Percentiles rank a stretch among this genome's conserved stretches.
These are phyloP conservation scores for Trinectes maculatus DNA, from an alignment of 2,113 vertebrate species.

Conservation along the genomic window DNA sequence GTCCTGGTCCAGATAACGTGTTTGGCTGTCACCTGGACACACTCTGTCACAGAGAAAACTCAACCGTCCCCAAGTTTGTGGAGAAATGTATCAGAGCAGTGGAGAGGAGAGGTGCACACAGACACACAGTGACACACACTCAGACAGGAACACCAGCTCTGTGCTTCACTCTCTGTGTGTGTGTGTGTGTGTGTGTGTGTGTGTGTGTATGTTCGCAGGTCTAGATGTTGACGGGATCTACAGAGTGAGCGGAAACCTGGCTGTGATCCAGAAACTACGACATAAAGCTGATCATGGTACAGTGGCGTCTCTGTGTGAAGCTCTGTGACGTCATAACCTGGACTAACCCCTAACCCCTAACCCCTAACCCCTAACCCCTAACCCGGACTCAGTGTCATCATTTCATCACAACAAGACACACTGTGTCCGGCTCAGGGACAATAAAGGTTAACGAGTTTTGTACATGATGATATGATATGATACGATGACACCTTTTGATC, in stretches of 20 bases:
- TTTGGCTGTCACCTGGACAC: conserved; percentile 90
- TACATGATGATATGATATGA: no score
- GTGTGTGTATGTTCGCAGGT: conserved; percentile 69
- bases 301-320: no score
- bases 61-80: conserved; percentile 85
- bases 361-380: no score
- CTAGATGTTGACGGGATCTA: conserved; percentile 93
- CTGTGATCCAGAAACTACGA: conserved; percentile 93
- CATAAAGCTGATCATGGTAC: conserved; percentile 93
- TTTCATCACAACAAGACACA: no score
- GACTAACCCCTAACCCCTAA: no score
- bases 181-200: background rate
- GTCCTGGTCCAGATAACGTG: conserved; percentile 84
- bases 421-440: no score
- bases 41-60: conserved; percentile 87
- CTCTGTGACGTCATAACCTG: no score
- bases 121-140: conserved; percentile 6
- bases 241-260: conserved; percentile 93
- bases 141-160: background rate
- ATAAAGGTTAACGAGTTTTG: no score
- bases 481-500: background rate
- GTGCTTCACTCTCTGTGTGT: background rate
- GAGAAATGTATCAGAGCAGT: conserved; percentile 88
- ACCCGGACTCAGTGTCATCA: no score
- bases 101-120: conserved; percentile 87